Conservation (phyloP, 2,888 invertebrate genomes). For the Pachliopta kotzebuea region DNA sequence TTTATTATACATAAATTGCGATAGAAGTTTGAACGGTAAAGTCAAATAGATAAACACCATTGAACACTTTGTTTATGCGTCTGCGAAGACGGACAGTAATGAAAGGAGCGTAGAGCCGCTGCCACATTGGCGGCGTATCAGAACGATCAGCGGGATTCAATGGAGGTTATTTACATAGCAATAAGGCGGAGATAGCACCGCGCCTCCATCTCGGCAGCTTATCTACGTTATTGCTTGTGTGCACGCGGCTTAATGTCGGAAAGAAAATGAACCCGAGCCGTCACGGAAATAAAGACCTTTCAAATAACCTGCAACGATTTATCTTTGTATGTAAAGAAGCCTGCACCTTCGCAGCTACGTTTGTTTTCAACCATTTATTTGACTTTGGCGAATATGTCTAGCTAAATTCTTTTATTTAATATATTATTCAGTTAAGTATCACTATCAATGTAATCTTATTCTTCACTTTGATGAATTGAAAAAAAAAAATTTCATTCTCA, state of each 20-base stretch:
- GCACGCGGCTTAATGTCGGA: conserved; percentile 69
- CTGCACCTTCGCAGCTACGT: conserved; percentile 11
- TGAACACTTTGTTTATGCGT: conserved; percentile 20
- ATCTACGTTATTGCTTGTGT: conserved; percentile 72
- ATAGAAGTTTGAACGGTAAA: too few species aligned
- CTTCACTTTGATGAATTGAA: too few species aligned
- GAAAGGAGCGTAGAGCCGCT: conserved; percentile 63
- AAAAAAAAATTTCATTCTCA: too few species aligned
- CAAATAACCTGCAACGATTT: conserved; percentile 61
- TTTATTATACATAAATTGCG: too few species aligned
- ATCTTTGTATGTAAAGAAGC: conserved; percentile 48
- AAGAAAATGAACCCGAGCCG: conserved; percentile 65
- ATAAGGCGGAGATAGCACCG: conserved; percentile 67
- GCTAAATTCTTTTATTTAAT: too few species aligned
- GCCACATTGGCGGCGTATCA: conserved; percentile 71
- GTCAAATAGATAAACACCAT: neutral
- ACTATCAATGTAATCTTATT: too few species aligned
- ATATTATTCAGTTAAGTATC: too few species aligned
- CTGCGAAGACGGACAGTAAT: conserved; percentile 42
- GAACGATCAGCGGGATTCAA: conserved; percentile 64
- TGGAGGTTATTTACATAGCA: conserved; percentile 78
- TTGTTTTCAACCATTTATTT: conserved; percentile 1
- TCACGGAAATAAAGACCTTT: conserved; percentile 58
- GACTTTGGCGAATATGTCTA: too few species aligned
- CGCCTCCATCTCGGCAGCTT: conserved; percentile 55